Evolutionary conservation across 2,888 invertebrate genomes (phyloP).

Genomic region (Laspeyria flexula): DNA sequence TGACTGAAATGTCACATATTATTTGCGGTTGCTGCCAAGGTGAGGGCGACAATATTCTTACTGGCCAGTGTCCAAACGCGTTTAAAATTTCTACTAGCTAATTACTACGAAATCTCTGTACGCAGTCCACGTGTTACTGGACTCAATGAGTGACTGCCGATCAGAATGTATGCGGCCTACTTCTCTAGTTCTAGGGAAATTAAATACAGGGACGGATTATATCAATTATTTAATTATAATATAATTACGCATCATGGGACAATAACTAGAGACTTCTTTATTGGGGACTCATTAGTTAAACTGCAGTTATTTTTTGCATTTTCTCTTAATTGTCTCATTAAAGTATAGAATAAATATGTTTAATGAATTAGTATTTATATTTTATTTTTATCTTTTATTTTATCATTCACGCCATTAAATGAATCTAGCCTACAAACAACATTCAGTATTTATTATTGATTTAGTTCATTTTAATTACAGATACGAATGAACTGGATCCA

Average conservation of each 20-base stretch:
- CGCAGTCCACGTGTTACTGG: slow-evolving; percentile 21
- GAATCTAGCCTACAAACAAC: too few relatives aligned
- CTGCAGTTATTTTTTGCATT: background rate
- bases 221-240: too few relatives aligned
- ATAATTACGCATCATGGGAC: slow-evolving; percentile 19
- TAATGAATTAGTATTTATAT: background rate
- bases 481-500: too few relatives aligned
- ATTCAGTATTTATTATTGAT: too few relatives aligned
- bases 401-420: too few relatives aligned
- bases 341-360: too few relatives aligned
- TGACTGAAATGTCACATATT: slow-evolving; percentile 49
- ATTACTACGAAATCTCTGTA: slow-evolving; percentile 34
- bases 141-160: slow-evolving; percentile 26
- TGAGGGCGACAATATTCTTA: slow-evolving; percentile 60
- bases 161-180: slow-evolving; percentile 35
- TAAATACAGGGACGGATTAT: slow-evolving; percentile 22
- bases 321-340: too few relatives aligned
- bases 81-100: slow-evolving; percentile 33
- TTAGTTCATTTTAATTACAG: too few relatives aligned
- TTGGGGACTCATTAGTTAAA: background rate
- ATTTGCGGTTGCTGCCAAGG: slow-evolving; percentile 73
- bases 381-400: too few relatives aligned
- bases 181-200: slow-evolving; percentile 39
- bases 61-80: slow-evolving; percentile 61
- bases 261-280: background rate